phyloP scores from a whole-genome alignment of 2,888 invertebrate genomes.

The Plutella xylostella region DNA sequence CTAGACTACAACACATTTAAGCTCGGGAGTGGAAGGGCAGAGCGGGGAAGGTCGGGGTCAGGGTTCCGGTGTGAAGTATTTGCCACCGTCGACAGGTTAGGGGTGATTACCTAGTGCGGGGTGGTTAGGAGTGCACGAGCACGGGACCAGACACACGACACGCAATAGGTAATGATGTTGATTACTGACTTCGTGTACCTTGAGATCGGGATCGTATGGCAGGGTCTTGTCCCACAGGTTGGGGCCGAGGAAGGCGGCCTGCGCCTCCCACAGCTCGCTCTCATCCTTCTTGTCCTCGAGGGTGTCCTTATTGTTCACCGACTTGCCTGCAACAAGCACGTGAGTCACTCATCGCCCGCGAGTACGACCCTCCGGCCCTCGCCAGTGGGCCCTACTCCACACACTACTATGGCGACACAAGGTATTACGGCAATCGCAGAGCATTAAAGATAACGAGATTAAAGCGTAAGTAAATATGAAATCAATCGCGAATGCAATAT shows the following conservation, averaged over 20 bases:
- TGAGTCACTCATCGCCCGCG: constrained; percentile 21
- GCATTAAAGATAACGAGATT: background rate
- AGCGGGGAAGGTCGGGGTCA: constrained; percentile 5
- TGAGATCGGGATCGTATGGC: constrained; percentile 94
- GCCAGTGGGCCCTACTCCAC: background rate
- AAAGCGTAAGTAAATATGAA: background rate
- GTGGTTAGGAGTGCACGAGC: constrained; percentile 34
- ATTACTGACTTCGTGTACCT: constrained; percentile 82
- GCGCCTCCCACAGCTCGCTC: constrained; percentile 91
- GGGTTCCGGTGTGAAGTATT: background rate
- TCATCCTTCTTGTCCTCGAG: constrained; percentile 82
- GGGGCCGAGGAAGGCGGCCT: constrained; percentile 95
- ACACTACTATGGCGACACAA: background rate
- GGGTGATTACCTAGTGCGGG: constrained; percentile 49
- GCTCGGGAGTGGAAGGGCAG: constrained; percentile 10
- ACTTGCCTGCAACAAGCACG: constrained; percentile 72
- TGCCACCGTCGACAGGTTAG: constrained; percentile 6
- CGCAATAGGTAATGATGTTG: constrained; percentile 57
- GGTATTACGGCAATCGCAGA: background rate
- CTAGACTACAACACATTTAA: background rate
- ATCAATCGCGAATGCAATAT: constrained; percentile 2
- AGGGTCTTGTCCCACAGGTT: constrained; percentile 96
- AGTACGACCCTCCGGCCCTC: background rate
- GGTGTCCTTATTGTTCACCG: constrained; percentile 72
- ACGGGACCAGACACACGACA: constrained; percentile 46